phyloP scores from a whole-genome alignment of 2,113 vertebrate genomes.

The Platichthys flesus region DNA sequence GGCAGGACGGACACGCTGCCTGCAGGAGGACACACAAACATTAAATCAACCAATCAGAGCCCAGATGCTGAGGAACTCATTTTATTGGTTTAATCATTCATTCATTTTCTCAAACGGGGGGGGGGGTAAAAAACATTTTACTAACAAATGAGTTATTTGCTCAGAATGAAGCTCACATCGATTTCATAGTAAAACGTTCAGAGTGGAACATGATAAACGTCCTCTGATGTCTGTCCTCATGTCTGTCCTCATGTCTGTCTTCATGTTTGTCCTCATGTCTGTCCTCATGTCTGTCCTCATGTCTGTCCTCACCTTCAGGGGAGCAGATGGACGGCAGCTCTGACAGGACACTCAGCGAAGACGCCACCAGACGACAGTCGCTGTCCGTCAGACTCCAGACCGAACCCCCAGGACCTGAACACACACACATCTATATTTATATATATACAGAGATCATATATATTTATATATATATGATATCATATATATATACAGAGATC shows the following conservation, averaged over 20 bases:
- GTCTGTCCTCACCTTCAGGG: conserved; percentile 86
- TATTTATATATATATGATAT: too few species aligned
- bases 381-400: conserved; percentile 82
- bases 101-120: background rate
- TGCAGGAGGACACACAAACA: conserved; percentile 64
- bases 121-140: background rate
- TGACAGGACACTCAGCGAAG: conserved; percentile 89
- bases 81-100: too few species aligned
- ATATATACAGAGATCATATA: too few species aligned
- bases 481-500: too few species aligned
- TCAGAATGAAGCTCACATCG: too few species aligned
- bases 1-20: conserved; percentile 94
- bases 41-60: background rate
- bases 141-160: too few species aligned
- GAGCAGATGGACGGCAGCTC: conserved; percentile 93
- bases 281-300: too few species aligned
- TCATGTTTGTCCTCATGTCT: too few species aligned
- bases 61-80: background rate
- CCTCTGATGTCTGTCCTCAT: too few species aligned
- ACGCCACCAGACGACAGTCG: conserved; percentile 85
- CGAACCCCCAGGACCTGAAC: conserved; percentile 73
- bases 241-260: too few species aligned
- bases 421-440: background rate
- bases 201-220: too few species aligned
- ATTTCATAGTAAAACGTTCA: too few species aligned